Evolutionary conservation across 2,113 vertebrate genomes (phyloP).

Genomic region (Gymnocephalus cernua): DNA sequence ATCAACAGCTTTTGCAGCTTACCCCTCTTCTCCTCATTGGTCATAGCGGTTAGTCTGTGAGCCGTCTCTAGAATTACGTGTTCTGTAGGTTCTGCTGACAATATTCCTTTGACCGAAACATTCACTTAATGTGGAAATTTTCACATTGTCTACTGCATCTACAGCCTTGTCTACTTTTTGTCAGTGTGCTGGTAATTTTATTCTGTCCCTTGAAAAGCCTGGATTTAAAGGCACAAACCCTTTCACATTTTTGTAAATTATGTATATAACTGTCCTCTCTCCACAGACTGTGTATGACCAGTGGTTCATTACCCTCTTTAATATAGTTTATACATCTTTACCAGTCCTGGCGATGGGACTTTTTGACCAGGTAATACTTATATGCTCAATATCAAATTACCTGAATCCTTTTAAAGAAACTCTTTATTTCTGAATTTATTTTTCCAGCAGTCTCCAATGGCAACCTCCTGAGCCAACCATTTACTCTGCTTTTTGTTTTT

Average conservation of each 20-base stretch:
- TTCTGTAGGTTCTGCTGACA: neutral
- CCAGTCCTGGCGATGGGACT: slow-evolving; percentile 90
- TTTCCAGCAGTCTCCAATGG: slow-evolving; percentile 13
- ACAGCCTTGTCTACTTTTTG: neutral
- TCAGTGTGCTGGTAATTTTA: neutral
- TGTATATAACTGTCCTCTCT: slow-evolving; percentile 21
- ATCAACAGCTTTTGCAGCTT: neutral
- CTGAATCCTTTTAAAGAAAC: neutral
- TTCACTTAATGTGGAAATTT: neutral
- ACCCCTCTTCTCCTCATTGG: neutral
- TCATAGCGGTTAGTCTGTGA: neutral
- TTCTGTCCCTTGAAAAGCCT: neutral
- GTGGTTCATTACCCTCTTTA: slow-evolving; percentile 91
- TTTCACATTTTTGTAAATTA: neutral
- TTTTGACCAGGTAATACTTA: slow-evolving; percentile 87
- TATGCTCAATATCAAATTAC: neutral
- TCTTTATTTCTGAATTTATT: neutral
- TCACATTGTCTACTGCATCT: neutral
- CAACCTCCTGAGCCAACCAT: slow-evolving; percentile 4
- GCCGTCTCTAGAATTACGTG: neutral
- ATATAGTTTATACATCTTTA: slow-evolving; percentile 89
- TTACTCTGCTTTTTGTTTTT: slow-evolving; percentile 39
- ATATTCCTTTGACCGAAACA: neutral
- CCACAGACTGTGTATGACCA: slow-evolving; percentile 90
- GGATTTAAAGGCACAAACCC: neutral